Base-by-base conservation (phyloP, 2,888 invertebrate species). In the Apodemia zela region DNA sequence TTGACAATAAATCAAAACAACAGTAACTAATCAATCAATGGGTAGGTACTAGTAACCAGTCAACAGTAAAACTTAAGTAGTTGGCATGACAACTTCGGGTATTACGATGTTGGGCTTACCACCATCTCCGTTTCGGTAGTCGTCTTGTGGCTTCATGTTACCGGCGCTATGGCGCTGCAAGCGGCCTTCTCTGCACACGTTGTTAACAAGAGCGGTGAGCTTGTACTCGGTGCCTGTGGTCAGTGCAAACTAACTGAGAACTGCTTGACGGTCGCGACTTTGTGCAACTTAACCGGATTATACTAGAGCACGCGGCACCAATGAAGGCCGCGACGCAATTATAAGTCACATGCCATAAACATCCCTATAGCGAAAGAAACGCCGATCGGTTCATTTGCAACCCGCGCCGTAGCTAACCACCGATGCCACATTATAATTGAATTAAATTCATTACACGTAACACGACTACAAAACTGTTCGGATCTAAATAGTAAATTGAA, bases 111-210 rank as follows among this genome's bases (percentile, higher is more conserved):
- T 45, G 18, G n/a, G 10, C 47, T 58, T 70, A 84, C 85, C 70
- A 85, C 85, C 85, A 67, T 86, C 84, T 45, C 87, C 86, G 73
- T 87, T 87, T 67, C 78, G 77, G 75, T 75, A 79, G 69, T 80
- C 80, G 70, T 85, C 81, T 63, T 77, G 80, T 60, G 84, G 84
- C 75, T 79, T 81, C 86, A 86, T 86, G 74, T 71, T 71, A 68
- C 35, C 66, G 65, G 65, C 51, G 60, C 58, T 25, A 63, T 49
- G 58, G 62, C 61, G 63, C 60, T 49, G 67, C 66, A 63, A 59
- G 63, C 65, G 61, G 65, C 67, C 38, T 38, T 59, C 60, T 64
- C 66, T 58, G 65, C 68, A 63, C 63, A 65, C 67, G 45, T 68
- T 51, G 61, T 35, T 17, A 18, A 47, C 35, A 29, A 63, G 63